phyloP scores from a whole-genome alignment of 2,113 vertebrate species.

The Indicator indicator region DNA sequence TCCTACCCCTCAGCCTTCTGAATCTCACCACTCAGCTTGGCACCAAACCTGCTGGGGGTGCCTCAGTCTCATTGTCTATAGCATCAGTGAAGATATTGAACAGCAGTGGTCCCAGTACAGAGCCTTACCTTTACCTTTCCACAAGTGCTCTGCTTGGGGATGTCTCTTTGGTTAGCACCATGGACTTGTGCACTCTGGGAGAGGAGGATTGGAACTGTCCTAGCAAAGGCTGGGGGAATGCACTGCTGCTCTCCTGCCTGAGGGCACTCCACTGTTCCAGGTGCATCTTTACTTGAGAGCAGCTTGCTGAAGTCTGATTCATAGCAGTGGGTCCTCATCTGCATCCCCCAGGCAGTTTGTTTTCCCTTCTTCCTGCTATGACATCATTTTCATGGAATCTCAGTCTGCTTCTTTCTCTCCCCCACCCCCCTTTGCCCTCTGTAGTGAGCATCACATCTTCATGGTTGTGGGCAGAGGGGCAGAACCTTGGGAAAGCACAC shows the following conservation, averaged over 20 bases:
- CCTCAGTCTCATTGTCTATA: no score
- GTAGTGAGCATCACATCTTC: fast-evolving
- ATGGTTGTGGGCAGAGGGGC: background rate
- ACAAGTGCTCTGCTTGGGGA: background rate
- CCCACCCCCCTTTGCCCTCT: background rate
- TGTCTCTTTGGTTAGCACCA: background rate
- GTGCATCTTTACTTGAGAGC: background rate
- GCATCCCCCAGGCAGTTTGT: background rate
- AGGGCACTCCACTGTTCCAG: background rate
- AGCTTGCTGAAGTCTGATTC: background rate
- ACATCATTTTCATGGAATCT: background rate
- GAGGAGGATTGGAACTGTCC: background rate
- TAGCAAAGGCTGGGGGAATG: background rate
- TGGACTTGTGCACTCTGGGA: background rate
- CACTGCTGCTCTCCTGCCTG: background rate
- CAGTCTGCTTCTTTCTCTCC: background rate
- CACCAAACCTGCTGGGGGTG: no score
- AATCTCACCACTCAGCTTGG: no score
- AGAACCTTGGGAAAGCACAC: background rate
- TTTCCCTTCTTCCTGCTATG: background rate
- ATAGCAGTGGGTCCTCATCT: no score
- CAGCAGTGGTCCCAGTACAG: no score
- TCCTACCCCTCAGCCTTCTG: no score
- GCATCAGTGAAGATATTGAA: no score
- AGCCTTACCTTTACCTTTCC: background rate